These are phyloP conservation scores for Bostrychus sinensis DNA, from an alignment of 2,113 vertebrate species.

Conservation along the genomic window DNA sequence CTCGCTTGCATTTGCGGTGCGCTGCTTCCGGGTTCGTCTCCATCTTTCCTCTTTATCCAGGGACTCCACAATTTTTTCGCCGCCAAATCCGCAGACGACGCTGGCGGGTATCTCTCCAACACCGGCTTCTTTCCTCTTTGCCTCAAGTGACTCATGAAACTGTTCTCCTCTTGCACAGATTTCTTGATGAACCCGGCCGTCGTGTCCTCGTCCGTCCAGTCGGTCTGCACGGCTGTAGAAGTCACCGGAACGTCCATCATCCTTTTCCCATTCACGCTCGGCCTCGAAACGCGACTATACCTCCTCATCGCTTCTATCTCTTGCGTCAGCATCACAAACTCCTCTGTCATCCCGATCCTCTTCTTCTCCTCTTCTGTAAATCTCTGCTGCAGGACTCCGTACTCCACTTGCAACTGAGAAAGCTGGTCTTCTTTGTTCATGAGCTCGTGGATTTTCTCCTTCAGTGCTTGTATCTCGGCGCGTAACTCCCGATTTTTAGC, in stretches of 20 bases:
- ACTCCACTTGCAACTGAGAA: constrained; percentile 91
- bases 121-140: constrained; percentile 89
- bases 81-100: constrained; percentile 80
- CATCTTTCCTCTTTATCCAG: constrained; percentile 91
- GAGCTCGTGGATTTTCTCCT: constrained; percentile 96
- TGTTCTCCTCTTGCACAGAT: constrained; percentile 94
- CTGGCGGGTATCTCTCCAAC: constrained; percentile 89
- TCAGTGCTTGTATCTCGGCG: constrained; percentile 90
- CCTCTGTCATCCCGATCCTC: constrained; percentile 86
- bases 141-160: constrained; percentile 93
- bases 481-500: constrained; percentile 86
- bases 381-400: constrained; percentile 87
- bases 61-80: constrained; percentile 88
- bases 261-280: constrained; percentile 87
- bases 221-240: constrained; percentile 91
- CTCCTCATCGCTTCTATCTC: constrained; percentile 90
- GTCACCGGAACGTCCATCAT: constrained; percentile 88
- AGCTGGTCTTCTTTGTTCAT: constrained; percentile 98
- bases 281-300: constrained; percentile 88
- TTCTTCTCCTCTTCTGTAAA: constrained; percentile 88
- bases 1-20: constrained; percentile 82
- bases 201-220: constrained; percentile 87
- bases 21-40: constrained; percentile 68
- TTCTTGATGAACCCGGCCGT: constrained; percentile 92
- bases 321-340: constrained; percentile 84